Base-by-base conservation (phyloP, 1,140 invertebrate genomes). In the Steinernema feltiae region DNA sequence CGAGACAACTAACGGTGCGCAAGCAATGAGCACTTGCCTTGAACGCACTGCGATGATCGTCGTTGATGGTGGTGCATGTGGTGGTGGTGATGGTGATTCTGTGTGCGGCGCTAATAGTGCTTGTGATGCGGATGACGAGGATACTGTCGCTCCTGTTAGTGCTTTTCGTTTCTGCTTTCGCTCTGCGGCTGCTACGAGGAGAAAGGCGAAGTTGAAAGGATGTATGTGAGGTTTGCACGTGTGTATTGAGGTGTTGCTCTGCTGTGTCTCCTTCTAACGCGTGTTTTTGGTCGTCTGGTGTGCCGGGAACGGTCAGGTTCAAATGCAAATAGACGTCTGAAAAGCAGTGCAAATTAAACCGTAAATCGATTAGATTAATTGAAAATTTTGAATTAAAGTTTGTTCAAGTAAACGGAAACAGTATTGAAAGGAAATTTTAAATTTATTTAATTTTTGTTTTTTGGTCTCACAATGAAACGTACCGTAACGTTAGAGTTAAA, bases 171-270 rank as follows among this genome's bases (percentile, higher is more conserved):
- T 63, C 53, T 63, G 53, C 53, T 63, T 63, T 12, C 53, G 53
- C 18, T 7, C 7, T 7, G 18, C 7, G 35, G 7, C 35, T 7
- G 35, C 18, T 41, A 41, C 7, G 24, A 7, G 53, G 3, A 63
- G 53, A 3, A 63, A 27, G n/a, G 24, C 12, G 24, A 27, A 3
- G 15, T 63, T 32, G 29, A 29, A 18, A 72, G 18, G 70, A 72
- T 72, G 70, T 31, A 32, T 72, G 35, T 72, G n/a, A 41, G 35
- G 32, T 72, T n/a, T n/a, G 35, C 30, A 72, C 35, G 30, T 63
- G 12, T n/a, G 53, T 17, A 7, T 63, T 27, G 2, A 63, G 3
- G 12, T 21, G 15, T 27, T 63, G 53, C 53, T 63, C 3, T 63
- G 7, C 53, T 63, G 7, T 7, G 7, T 63, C 24, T 63, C 7